Evolutionary conservation across 2,113 vertebrate genomes (phyloP).

Genomic region (Zootoca vivipara): DNA sequence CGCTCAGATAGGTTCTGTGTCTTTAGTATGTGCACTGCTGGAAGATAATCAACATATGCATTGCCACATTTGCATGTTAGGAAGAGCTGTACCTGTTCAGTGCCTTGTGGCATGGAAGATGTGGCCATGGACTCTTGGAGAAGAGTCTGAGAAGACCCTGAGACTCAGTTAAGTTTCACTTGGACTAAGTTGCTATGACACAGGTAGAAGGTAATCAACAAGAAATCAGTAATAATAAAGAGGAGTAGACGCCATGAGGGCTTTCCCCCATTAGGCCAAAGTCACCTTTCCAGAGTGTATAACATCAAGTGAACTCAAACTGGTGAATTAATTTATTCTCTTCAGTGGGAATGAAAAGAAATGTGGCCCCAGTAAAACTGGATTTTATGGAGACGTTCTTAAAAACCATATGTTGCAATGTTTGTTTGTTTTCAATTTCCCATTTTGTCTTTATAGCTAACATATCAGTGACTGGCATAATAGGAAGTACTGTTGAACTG

Average conservation of each 20-base stretch:
- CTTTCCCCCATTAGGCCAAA: too few relatives aligned
- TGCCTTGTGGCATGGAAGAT: not conserved
- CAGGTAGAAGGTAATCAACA: not conserved
- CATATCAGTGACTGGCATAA: slow-evolving; percentile 45
- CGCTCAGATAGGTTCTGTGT: too few relatives aligned
- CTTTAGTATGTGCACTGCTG: too few relatives aligned
- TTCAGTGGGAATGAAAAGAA: not conserved
- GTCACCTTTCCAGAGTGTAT: not conserved
- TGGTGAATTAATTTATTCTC: not conserved
- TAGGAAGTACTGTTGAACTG: slow-evolving; percentile 56
- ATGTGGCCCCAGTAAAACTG: not conserved
- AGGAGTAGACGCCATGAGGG: not conserved
- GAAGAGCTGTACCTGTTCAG: not conserved
- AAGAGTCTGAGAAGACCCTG: not conserved
- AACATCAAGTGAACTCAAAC: not conserved
- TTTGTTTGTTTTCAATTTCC: too few relatives aligned
- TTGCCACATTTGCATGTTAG: too few relatives aligned
- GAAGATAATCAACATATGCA: too few relatives aligned
- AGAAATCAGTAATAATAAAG: not conserved
- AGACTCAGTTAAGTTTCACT: not conserved
- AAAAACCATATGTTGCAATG: not conserved
- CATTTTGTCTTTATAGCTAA: slow-evolving; percentile 42
- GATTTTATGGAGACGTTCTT: not conserved
- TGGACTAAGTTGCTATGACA: not conserved
- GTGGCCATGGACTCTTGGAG: not conserved